These are phyloP conservation scores for Dendropsophus ebraccatus DNA, from an alignment of 2,113 vertebrate species.

Conservation along the genomic window DNA sequence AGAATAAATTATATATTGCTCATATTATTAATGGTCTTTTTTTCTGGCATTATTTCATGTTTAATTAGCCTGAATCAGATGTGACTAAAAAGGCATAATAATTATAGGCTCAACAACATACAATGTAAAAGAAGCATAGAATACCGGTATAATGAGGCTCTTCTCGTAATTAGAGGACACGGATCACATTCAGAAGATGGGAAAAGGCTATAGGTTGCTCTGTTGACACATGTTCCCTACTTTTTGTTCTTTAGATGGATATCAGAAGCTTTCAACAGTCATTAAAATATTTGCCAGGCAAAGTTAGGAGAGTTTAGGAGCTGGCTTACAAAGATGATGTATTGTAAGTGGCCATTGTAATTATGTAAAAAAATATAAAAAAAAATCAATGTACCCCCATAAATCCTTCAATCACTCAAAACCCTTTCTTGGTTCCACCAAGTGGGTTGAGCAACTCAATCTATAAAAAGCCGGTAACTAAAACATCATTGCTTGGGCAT, in stretches of 20 bases:
- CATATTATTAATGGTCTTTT: constrained; percentile 46
- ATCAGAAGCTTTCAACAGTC: background rate
- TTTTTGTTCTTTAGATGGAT: background rate
- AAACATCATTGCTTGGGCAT: too few species aligned
- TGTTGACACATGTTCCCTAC: background rate
- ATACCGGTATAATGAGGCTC: constrained; percentile 10
- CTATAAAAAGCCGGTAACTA: too few species aligned
- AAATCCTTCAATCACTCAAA: too few species aligned
- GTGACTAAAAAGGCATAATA: constrained; percentile 43
- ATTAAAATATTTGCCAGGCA: background rate
- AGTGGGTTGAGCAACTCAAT: too few species aligned
- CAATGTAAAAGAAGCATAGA: constrained; percentile 7
- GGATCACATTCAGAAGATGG: background rate
- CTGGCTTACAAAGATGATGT: background rate
- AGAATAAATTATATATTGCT: constrained; percentile 48
- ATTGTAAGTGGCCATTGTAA: background rate
- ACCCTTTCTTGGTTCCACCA: too few species aligned
- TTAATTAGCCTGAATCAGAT: constrained; percentile 52
- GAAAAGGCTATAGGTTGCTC: constrained; percentile 32
- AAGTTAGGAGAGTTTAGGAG: background rate
- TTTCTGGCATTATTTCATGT: constrained; percentile 49
- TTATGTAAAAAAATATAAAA: too few species aligned
- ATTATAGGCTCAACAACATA: constrained; percentile 44
- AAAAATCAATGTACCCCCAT: too few species aligned
- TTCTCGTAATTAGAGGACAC: constrained; percentile 18